These are phyloP conservation scores for Panonychus citri DNA, from an alignment of 1,140 invertebrate species.

Conservation along the genomic window DNA sequence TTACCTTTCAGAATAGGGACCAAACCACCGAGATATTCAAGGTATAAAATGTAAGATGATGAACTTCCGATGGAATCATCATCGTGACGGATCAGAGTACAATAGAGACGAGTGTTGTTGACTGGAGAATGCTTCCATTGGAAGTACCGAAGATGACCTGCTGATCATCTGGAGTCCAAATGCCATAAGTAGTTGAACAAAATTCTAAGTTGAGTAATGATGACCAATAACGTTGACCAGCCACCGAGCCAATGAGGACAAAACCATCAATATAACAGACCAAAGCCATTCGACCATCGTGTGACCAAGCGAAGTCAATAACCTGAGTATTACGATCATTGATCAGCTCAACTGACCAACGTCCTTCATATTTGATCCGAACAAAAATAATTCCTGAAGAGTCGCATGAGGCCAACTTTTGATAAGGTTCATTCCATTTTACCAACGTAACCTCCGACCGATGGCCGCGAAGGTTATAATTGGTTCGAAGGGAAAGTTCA, in stretches of 20 bases:
- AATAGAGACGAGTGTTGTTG: slow-evolving; percentile 59
- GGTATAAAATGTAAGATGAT: slow-evolving; percentile 64
- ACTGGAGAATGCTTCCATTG: slow-evolving; percentile 70
- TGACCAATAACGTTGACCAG: slow-evolving; percentile 92
- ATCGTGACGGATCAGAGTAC: slow-evolving; percentile 84
- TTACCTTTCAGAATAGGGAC: slow-evolving; percentile 88
- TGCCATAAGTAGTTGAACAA: slow-evolving; percentile 74
- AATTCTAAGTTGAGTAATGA: slow-evolving; percentile 78
- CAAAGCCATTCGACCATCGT: slow-evolving; percentile 89
- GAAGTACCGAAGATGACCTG: slow-evolving; percentile 90
- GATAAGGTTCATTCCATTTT: slow-evolving; percentile 96
- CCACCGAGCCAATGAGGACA: slow-evolving; percentile 82
- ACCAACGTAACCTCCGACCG: slow-evolving; percentile 82
- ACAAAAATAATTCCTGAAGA: slow-evolving; percentile 94
- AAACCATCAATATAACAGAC: slow-evolving; percentile 97
- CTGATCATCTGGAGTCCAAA: slow-evolving; percentile 92
- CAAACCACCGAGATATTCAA: slow-evolving; percentile 84
- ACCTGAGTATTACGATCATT: slow-evolving; percentile 91
- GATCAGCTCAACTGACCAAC: slow-evolving; percentile 96
- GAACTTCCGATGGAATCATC: slow-evolving; percentile 25
- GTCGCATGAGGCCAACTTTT: slow-evolving; percentile 92
- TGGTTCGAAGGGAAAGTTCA: slow-evolving; percentile 65
- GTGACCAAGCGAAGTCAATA: slow-evolving; percentile 86
- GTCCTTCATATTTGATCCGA: slow-evolving; percentile 95
- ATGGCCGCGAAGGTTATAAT: slow-evolving; percentile 91